Evolutionary conservation across 2,888 invertebrate genomes (phyloP), one percentile per base, ranked within the genome.

Genomic region (Iselma pallidipennis): DNA sequence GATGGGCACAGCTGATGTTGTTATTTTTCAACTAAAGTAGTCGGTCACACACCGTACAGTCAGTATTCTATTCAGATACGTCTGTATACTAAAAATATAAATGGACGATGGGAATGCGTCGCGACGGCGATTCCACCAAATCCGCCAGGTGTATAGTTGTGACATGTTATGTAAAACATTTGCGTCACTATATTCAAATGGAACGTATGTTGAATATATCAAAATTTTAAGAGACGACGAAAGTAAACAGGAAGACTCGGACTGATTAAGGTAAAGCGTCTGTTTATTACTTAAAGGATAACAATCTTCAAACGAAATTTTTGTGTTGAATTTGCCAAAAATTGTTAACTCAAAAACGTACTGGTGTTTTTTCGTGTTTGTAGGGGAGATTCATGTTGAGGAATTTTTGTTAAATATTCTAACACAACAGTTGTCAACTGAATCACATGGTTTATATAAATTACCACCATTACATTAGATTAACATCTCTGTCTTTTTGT

Each of bases 141-240:
- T 61, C 60, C n/a, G 63, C 72, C 74, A 74, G 73, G 73, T 73
- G 29, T 29, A 72, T 73, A 71, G 68, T 70, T 72, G 69, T 71
- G 70, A 72, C 71, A 72, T 66, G 71, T 75, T 74, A 75, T 74
- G 73, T 75, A 72, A 75, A 74, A 74, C 71, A 71, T 72, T 74
- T 74, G 74, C 76, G 75, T 76, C 76, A 74, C 66, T 61, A 65
- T 61, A 66, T 62, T 61, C n/a, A n/a, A n/a, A n/a, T n/a, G 42
- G 62, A 16, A 37, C 37, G 37, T 4, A 37, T 37, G 37, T 37
- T 37, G 37, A 37, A 37, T 37, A 16, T 9, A 37, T 37, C 19
- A 7, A 7, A 19, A 16, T 37, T 37, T 16, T 37, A 16, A 29
- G 16, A 6, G 37, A 9, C n/a, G 6, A 16, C 16, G 37, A 37